phyloP scores from a whole-genome alignment of 2,113 vertebrate genomes.

The Apaloderma vittatum region DNA sequence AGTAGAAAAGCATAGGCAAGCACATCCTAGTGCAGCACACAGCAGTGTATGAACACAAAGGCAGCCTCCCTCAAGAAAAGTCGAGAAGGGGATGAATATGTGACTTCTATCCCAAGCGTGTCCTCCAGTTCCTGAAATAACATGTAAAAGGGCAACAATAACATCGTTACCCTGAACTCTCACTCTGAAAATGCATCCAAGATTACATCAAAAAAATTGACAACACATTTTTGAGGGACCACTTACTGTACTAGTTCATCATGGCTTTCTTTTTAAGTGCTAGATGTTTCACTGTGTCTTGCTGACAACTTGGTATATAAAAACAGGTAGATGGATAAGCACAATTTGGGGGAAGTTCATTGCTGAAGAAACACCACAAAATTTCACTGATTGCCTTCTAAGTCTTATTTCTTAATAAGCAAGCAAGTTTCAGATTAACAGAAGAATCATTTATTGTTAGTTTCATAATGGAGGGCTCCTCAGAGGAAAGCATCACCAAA shows the following conservation, averaged over 20 bases:
- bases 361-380: neutral
- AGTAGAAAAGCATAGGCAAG: neutral
- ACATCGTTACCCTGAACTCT: neutral
- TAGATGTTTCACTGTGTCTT: neutral
- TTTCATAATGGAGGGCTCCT: neutral
- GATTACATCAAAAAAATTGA: neutral
- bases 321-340: neutral
- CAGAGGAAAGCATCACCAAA: neutral
- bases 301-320: neutral
- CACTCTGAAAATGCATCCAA: neutral
- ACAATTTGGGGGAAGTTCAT: neutral
- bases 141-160: neutral
- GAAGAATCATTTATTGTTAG: neutral
- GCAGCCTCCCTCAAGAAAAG: neutral
- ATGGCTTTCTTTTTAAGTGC: neutral
- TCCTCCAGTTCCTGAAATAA: neutral
- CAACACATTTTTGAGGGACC: neutral
- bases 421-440: neutral
- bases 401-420: neutral
- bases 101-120: neutral
- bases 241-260: neutral
- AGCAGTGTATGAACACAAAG: neutral
- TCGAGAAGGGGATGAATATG: neutral
- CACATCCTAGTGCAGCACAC: neutral
- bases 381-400: neutral